These are phyloP conservation scores for Globia sparganii DNA, from an alignment of 2,888 invertebrate species.

Conservation along the genomic window DNA sequence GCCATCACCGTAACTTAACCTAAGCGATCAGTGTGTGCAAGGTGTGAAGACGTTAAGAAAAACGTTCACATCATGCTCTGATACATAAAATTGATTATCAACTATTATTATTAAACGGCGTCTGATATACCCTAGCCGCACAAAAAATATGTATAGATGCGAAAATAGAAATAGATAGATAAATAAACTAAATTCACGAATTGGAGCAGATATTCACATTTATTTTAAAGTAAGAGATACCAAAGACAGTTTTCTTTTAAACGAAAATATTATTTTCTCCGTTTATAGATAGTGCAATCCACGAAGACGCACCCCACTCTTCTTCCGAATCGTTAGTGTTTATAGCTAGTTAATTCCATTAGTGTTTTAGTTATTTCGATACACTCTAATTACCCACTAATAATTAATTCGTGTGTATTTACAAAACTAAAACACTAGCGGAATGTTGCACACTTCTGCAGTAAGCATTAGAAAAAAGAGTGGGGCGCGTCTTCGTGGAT, in stretches of 20 bases:
- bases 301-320: too few species aligned
- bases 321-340: too few species aligned
- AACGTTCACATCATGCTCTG: conserved; percentile 34
- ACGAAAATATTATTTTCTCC: neutral
- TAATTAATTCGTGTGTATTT: too few species aligned
- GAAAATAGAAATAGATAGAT: neutral
- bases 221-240: neutral
- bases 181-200: neutral
- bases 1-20: conserved; percentile 24
- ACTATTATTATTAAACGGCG: conserved; percentile 43
- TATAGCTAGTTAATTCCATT: too few species aligned
- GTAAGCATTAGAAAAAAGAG: too few species aligned
- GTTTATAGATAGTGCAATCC: too few species aligned
- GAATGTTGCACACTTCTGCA: too few species aligned
- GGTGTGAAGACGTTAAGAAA: conserved; percentile 40
- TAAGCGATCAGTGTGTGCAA: conserved; percentile 24
- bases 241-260: neutral
- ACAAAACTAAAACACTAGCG: too few species aligned
- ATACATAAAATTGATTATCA: conserved; percentile 41
- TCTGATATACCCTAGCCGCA: conserved; percentile 25
- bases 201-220: neutral
- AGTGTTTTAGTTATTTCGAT: too few species aligned
- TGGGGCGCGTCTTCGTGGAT: too few species aligned
- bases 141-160: conserved; percentile 5
- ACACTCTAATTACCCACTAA: too few species aligned